These are phyloP conservation scores for Gorsachius goisagi DNA, from an alignment of 2,113 vertebrate genomes.

Conservation along the genomic window DNA sequence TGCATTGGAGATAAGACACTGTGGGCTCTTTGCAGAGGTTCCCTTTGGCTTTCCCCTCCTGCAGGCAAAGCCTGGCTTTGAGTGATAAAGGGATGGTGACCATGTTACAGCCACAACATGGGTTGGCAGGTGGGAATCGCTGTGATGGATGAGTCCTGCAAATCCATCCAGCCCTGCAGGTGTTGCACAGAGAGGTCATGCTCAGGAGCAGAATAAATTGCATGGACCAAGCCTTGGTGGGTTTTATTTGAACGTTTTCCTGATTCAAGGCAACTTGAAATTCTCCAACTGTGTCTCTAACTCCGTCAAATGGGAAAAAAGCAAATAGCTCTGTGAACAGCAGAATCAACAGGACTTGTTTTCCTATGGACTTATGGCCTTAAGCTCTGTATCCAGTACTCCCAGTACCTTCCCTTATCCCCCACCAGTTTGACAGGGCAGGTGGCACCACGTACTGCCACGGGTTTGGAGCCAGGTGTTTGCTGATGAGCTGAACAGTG, in stretches of 20 bases:
- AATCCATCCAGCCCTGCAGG: neutral
- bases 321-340: neutral
- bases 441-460: neutral
- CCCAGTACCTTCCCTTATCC: neutral
- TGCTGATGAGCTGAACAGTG: neutral
- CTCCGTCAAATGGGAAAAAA: neutral
- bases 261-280: neutral
- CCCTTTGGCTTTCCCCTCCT: neutral
- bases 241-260: neutral
- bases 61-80: neutral
- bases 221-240: neutral
- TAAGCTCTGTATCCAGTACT: neutral
- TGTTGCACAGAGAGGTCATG: neutral
- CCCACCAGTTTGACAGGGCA: neutral
- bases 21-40: neutral
- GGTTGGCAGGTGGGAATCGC: neutral
- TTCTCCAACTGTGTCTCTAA: neutral
- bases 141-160: neutral
- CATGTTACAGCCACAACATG: rapidly evolving
- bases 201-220: neutral
- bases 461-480: neutral
- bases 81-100: neutral
- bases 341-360: neutral
- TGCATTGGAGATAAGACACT: neutral
- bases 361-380: neutral